A percentile compares a stretch with the other conserved stretches of the same genome.
Evolutionary conservation across 2,888 invertebrate genomes (phyloP).

Genomic region (Synergus laeviventris): DNA sequence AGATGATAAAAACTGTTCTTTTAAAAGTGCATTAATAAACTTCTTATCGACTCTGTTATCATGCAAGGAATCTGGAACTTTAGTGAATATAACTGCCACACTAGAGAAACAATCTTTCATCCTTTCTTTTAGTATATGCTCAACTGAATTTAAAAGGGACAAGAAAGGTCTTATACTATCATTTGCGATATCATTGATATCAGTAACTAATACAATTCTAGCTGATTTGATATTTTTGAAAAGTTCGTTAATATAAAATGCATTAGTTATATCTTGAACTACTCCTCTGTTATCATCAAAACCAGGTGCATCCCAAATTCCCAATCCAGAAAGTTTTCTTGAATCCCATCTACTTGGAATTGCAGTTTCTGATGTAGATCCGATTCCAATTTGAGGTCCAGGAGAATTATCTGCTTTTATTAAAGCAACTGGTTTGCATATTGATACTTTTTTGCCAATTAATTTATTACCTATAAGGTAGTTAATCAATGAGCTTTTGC

Average conservation of each 20-base stretch:
- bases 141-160: background rate
- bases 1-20: background rate
- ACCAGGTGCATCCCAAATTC: background rate
- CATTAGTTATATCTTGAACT: slow-evolving; percentile 6
- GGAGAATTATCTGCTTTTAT: background rate
- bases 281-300: background rate
- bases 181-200: background rate
- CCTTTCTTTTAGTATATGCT: slow-evolving; percentile 1
- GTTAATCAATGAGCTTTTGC: slow-evolving; percentile 10
- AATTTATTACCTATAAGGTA: background rate
- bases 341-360: background rate
- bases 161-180: background rate
- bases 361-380: background rate
- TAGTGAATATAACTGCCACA: slow-evolving; percentile 22
- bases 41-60: background rate
- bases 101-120: slow-evolving; percentile 11
- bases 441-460: background rate
- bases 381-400: background rate
- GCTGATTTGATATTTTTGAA: slow-evolving; percentile 36
- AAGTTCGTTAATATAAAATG: slow-evolving; percentile 26
- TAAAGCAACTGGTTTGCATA: too few relatives aligned
- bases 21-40: background rate
- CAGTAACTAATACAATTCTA: slow-evolving; percentile 35
- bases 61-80: slow-evolving; percentile 29
- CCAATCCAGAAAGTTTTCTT: background rate